These are phyloP conservation scores for Rhynchopsitta pachyrhyncha DNA, from an alignment of 2,113 vertebrate genomes.

Conservation along the genomic window DNA sequence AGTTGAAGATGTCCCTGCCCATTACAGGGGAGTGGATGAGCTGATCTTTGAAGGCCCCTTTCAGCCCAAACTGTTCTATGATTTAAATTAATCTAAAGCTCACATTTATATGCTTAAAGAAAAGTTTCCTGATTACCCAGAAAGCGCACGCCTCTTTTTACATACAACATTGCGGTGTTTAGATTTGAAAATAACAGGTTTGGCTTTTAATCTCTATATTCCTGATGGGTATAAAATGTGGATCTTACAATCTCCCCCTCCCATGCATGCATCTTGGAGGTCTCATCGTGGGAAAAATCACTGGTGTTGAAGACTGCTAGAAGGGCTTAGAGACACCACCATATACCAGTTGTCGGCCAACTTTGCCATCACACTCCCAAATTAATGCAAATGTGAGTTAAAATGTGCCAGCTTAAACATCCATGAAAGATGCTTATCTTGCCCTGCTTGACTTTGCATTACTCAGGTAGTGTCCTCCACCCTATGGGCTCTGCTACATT, in stretches of 20 bases:
- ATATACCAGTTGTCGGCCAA: accelerated
- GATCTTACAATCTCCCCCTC: background rate
- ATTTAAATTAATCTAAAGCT: background rate
- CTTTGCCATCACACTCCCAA: background rate
- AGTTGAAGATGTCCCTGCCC: background rate
- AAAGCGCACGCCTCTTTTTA: background rate
- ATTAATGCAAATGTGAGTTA: accelerated
- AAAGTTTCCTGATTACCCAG: background rate
- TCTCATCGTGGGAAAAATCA: background rate
- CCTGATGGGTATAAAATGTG: accelerated
- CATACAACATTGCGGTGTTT: background rate
- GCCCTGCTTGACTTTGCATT: background rate
- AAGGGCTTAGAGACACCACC: background rate
- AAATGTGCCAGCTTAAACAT: background rate
- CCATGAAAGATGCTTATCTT: background rate
- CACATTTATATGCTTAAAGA: background rate
- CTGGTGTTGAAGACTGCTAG: background rate
- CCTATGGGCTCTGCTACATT: accelerated
- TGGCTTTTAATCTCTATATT: background rate
- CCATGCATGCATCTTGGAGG: background rate
- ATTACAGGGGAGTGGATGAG: background rate
- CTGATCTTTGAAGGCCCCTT: background rate
- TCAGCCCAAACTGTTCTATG: background rate
- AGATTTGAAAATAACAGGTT: background rate
- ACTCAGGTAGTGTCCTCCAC: background rate